phyloP scores from a whole-genome alignment of 2,113 vertebrate genomes.

The Panthera tigris region DNA sequence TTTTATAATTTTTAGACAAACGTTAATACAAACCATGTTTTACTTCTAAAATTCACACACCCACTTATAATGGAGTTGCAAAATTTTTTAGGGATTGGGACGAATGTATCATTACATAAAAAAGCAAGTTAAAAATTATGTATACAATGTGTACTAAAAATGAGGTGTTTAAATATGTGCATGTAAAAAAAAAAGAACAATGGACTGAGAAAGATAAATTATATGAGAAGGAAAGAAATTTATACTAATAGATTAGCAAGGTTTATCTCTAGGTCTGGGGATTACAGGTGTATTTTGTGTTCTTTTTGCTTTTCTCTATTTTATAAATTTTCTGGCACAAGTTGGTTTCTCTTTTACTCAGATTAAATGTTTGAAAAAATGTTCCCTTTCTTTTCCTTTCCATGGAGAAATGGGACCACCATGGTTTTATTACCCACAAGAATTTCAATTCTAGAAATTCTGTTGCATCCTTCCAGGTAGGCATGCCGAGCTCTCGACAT shows the following conservation, averaged over 20 bases:
- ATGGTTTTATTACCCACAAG: background rate
- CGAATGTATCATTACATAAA: background rate
- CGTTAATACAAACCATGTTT: background rate
- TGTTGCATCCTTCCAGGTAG: background rate
- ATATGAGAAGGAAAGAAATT: background rate
- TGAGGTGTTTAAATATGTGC: background rate
- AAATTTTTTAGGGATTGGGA: background rate
- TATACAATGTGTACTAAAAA: background rate
- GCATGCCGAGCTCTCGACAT: background rate
- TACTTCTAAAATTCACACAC: background rate
- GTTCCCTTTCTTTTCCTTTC: background rate
- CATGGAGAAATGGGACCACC: background rate
- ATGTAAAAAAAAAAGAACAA: background rate
- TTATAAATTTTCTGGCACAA: background rate
- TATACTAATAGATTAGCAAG: background rate
- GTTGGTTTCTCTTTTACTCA: background rate
- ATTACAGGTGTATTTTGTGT: background rate
- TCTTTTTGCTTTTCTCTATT: background rate
- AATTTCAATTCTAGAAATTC: slow-evolving; percentile 43
- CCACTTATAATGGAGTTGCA: background rate
- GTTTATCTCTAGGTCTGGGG: background rate
- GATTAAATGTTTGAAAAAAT: background rate
- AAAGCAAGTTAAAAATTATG: slow-evolving; percentile 20
- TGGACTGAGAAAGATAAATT: background rate
- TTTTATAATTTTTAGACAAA: background rate